phyloP scores from a whole-genome alignment of 2,113 vertebrate species.

The Apodemus speciosus region DNA sequence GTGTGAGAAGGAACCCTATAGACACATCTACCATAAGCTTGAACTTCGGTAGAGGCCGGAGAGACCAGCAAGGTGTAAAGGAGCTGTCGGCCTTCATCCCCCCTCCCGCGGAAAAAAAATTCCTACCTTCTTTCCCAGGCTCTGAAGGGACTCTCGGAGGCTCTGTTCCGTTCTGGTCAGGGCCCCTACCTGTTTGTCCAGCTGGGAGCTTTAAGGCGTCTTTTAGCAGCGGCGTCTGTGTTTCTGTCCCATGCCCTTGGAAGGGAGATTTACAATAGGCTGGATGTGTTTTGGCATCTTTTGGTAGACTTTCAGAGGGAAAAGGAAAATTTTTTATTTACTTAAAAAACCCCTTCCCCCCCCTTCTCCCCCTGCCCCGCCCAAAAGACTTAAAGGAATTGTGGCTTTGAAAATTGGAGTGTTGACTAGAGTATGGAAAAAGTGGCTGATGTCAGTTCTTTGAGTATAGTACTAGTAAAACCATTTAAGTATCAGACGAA shows the following conservation, averaged over 20 bases:
- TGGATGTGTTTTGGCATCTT: conserved; percentile 73
- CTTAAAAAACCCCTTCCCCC: conserved; percentile 44
- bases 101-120: background rate
- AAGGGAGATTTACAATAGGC: conserved; percentile 59
- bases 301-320: conserved; percentile 53
- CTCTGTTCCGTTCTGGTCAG: conserved; percentile 66
- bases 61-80: background rate
- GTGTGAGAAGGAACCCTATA: conserved; percentile 9
- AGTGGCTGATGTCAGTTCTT: conserved; percentile 74
- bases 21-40: conserved; percentile 37
- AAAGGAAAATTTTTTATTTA: conserved; percentile 57
- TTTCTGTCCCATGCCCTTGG: conserved; percentile 61
- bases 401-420: conserved; percentile 74
- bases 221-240: conserved; percentile 47
- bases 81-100: conserved; percentile 14
- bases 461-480: conserved; percentile 74
- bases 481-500: conserved; percentile 65
- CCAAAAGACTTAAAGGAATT: conserved; percentile 69
- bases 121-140: conserved; percentile 44
- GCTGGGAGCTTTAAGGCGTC: conserved; percentile 51
- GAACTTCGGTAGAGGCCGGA: conserved; percentile 58
- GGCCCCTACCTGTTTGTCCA: conserved; percentile 6
- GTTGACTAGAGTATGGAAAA: conserved; percentile 66
- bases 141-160: conserved; percentile 34
- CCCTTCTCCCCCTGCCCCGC: background rate